These are phyloP conservation scores for Oplegnathus fasciatus DNA, from an alignment of 2,113 vertebrate species.

Conservation along the genomic window DNA sequence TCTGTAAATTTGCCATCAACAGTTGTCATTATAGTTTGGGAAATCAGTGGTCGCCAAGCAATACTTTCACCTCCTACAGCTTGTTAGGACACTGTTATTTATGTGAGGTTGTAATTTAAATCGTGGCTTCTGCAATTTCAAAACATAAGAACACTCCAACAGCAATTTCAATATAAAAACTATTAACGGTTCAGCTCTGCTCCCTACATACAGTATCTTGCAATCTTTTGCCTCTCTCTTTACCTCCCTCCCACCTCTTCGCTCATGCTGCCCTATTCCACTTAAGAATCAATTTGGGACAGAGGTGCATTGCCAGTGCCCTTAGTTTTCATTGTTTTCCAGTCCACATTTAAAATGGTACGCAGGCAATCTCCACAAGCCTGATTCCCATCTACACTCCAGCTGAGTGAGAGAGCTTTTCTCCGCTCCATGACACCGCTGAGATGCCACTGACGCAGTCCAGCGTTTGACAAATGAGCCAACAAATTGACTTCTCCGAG, in stretches of 20 bases:
- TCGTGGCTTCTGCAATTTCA: background rate
- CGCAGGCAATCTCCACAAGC: constrained; percentile 69
- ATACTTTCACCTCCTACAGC: constrained; percentile 3
- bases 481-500: constrained; percentile 81
- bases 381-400: constrained; percentile 65
- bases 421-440: constrained; percentile 62
- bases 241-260: constrained; percentile 16
- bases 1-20: constrained; percentile 11
- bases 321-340: constrained; percentile 75
- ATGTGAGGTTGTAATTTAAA: background rate
- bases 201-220: constrained; percentile 27
- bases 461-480: constrained; percentile 82
- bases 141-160: background rate
- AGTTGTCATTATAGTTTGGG: background rate
- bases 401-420: constrained; percentile 62
- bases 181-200: background rate
- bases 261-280: constrained; percentile 55
- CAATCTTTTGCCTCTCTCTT: constrained; percentile 40
- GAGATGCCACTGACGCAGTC: constrained; percentile 71
- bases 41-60: background rate
- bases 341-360: constrained; percentile 70
- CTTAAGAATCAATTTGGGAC: constrained; percentile 77
- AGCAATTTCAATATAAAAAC: background rate
- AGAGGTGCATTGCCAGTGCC: constrained; percentile 58
- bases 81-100: constrained; percentile 2